Conservation (phyloP, 2,888 invertebrate species). For the Sphinx pinastri region DNA sequence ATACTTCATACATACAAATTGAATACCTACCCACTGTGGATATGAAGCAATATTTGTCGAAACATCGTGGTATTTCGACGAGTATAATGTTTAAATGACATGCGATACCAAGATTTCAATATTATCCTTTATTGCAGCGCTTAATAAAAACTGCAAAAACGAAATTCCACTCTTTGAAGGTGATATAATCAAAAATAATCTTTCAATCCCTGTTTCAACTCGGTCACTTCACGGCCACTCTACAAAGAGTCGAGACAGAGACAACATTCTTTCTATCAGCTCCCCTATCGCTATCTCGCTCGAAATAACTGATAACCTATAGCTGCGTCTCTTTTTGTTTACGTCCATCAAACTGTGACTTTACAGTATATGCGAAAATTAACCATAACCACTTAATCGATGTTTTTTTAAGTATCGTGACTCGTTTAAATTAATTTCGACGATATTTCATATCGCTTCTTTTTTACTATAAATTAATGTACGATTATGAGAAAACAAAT, state of each 20-base stretch:
- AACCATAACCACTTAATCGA: slow-evolving; percentile 40
- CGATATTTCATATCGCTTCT: background rate
- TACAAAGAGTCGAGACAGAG: slow-evolving; percentile 52
- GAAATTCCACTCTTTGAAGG: slow-evolving; percentile 11
- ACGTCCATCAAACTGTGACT: slow-evolving; percentile 71
- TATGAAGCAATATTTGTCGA: background rate
- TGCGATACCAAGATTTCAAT: slow-evolving; percentile 1
- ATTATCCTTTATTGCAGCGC: slow-evolving; percentile 22
- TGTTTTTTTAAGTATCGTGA: slow-evolving; percentile 2
- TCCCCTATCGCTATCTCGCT: slow-evolving; percentile 57
- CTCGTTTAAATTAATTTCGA: background rate
- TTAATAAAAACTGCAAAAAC: slow-evolving; percentile 12
- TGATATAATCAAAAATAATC: slow-evolving; percentile 28
- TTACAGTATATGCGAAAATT: slow-evolving; percentile 59
- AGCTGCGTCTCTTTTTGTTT: slow-evolving; percentile 73
- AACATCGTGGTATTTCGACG: slow-evolving; percentile 2
- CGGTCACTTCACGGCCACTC: slow-evolving; percentile 34
- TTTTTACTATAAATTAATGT: background rate
- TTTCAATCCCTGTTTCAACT: slow-evolving; percentile 39
- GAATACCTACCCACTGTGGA: background rate
- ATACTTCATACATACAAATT: background rate
- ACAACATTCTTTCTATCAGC: slow-evolving; percentile 50
- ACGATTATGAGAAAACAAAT: slow-evolving; percentile 19
- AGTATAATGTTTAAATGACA: background rate
- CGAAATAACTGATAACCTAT: slow-evolving; percentile 60